Percentiles rank a stretch among this genome's conserved stretches.
phyloP scores from a whole-genome alignment of 1,140 invertebrate species.

The Drosophila lini region DNA sequence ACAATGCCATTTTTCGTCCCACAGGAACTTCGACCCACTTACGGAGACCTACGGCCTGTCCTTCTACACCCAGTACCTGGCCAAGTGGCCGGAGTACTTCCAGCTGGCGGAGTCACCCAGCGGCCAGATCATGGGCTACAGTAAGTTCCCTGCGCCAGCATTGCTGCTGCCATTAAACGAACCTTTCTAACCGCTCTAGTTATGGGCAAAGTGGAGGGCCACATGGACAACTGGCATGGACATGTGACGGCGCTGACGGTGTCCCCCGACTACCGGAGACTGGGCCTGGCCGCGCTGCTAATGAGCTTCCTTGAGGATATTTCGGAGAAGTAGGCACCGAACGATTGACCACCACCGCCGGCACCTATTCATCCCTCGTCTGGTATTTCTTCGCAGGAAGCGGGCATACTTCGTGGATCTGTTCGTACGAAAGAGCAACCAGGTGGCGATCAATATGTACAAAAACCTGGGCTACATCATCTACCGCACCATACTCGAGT shows the following conservation, averaged over 20 bases:
- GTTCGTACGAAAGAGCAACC: constrained; percentile 98
- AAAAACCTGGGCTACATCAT: constrained; percentile 98
- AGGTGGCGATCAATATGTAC: constrained; percentile 99
- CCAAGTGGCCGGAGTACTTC: constrained; percentile 99
- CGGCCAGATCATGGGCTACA: constrained; percentile 99
- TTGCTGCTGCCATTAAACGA: neutral
- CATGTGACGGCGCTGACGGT: constrained; percentile 99
- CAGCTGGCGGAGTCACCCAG: constrained; percentile 97
- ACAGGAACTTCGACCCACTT: constrained; percentile 96
- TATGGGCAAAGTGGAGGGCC: constrained; percentile 99
- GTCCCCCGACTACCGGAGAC: constrained; percentile 95
- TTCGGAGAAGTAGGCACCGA: constrained; percentile 93
- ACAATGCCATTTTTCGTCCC: constrained; percentile 69
- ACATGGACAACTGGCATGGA: constrained; percentile 98
- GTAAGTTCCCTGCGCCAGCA: constrained; percentile 87
- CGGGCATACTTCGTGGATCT: constrained; percentile 99
- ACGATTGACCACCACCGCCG: neutral
- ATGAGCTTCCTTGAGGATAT: constrained; percentile 98
- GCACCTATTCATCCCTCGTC: neutral
- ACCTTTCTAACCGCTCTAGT: constrained; percentile 86
- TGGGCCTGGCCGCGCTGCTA: constrained; percentile 96
- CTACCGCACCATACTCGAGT: constrained; percentile 97
- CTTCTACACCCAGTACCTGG: constrained; percentile 99
- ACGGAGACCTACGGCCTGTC: constrained; percentile 99
- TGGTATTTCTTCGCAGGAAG: constrained; percentile 88